Evolutionary conservation across 2,113 vertebrate species (phyloP).

Genomic region (Crotalus tigris): DNA sequence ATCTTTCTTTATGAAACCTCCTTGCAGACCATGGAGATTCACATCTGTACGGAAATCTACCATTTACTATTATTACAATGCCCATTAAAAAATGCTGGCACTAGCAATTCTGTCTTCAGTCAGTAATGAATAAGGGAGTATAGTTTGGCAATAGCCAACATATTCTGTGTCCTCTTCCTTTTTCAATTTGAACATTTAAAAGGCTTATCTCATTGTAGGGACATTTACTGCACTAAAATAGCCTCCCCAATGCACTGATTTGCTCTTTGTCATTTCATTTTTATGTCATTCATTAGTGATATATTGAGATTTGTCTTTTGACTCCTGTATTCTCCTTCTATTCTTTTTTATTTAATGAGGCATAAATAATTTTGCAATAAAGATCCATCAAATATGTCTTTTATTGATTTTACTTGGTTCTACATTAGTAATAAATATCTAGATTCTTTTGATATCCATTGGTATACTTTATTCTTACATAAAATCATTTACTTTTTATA

Average conservation of each 20-base stretch:
- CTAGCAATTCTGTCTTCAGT: background rate
- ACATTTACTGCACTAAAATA: background rate
- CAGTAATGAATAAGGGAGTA: background rate
- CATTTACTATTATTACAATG: background rate
- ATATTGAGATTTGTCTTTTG: conserved; percentile 46
- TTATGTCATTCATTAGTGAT: background rate
- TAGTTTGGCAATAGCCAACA: background rate
- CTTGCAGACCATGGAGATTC: background rate
- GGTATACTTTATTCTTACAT: conserved; percentile 34
- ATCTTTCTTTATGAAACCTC: background rate
- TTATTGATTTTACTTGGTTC: conserved; percentile 51
- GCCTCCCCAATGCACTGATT: conserved; percentile 23
- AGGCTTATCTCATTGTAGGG: background rate
- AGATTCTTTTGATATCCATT: conserved; percentile 8
- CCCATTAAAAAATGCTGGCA: accelerated
- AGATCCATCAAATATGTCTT: conserved; percentile 54
- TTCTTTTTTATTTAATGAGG: conserved; percentile 63
- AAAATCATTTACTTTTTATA: conserved; percentile 20
- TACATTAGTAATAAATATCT: conserved; percentile 45
- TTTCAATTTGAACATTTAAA: background rate
- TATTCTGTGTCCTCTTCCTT: background rate
- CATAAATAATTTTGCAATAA: conserved; percentile 45
- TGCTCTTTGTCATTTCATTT: conserved; percentile 25
- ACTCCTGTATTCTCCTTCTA: conserved; percentile 47
- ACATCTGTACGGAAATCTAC: background rate